Evolutionary conservation across 2,113 vertebrate genomes (phyloP), one percentile per base, ranked within the genome.

Genomic region (Cavia porcellus): DNA sequence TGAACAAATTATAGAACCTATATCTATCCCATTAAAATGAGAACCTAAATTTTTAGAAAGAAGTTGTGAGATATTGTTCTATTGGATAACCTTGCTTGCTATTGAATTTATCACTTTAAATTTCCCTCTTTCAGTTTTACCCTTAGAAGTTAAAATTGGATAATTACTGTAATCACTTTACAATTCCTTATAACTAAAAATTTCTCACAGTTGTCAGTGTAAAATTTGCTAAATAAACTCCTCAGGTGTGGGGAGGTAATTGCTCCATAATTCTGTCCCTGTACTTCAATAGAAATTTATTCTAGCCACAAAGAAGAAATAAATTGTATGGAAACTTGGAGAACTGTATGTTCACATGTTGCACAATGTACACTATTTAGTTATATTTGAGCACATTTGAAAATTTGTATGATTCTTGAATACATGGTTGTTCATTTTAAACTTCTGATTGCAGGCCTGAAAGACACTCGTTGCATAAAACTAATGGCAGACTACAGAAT

Each of bases 381-480:
- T 79, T 96, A 66, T 42, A 83, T 83, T 92, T 92, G 50, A 79
- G 38, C 83, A 89, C 38, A 72, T 94, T 64, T 97, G 72, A 59
- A 94, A 92, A 92, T 83, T 28, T 22, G 28, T 85, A 22, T n/a
- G 61, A 57, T 97, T 96, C 77, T 38, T 42, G 50, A 95, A 96
- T 89, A 70, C 55, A 79, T 38, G 84, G 88, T 96, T 75, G 87
- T 55, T 93, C 92, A 94, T 90, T 87, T 96, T 90, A 90, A 97
- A 96, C 28, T 68, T 93, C 45, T 62, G 45, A 92, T 96, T 95
- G n/a, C 42, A 68, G 38, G 88, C 88, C 95, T 90, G 13, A 45
- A 88, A 94, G 50, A 79, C 89, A 61, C 93, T 95, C 84, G 72
- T 97, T 95, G 80, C 96, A 95, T 96, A 88, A 83, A 94, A 95